Base-by-base conservation (phyloP, 2,797 vertebrate genomes). In the Sus cebifrons region DNA sequence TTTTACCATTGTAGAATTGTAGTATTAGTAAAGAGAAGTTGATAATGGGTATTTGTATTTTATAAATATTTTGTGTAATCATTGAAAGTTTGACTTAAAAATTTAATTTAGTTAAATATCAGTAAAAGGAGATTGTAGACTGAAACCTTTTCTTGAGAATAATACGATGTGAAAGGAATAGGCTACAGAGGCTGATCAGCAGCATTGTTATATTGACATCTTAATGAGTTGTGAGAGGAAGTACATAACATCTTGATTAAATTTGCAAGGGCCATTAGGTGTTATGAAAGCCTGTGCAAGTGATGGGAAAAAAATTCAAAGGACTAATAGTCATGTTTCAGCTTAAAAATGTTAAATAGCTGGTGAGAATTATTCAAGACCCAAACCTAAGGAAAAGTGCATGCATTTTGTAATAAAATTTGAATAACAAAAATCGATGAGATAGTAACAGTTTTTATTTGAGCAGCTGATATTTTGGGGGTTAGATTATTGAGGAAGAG, bases 11-110 rank as follows among this genome's bases (percentile, higher is more conserved):
- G 3, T 78, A 67, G 86, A 90, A 36, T 44, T 44, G 58, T n/a
- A 88, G 58, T n/a, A 88, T 73, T 95, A 86, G 70, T 92, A 81
- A 91, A 92, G 85, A 97, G 3, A 70, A 67, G 36, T n/a, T 70
- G 6, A 87, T 89, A 67, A 27, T 68, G 6, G 21, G 20, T 91
- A 91, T 94, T 86, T 87, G 65, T 36, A 73, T 70, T 86, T 86
- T 77, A 52, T 60, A 95, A 78, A 60, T 54, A 78, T 82, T 83
- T 95, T 68, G 23, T 97, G 49, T 91, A 77, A n/a, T 74, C 49
- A 52, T 64, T 25, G 17, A 81, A 56, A 29, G n/a, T 89, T 86
- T 84, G 52, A 94, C 23, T 70, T 96, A 95, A 75, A 68, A 93
- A 84, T 93, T 88, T 6, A 95, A 9, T 25, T 12, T 79, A 58